Conservation (phyloP, 2,888 invertebrate species). For the Eledone cirrhosa region DNA sequence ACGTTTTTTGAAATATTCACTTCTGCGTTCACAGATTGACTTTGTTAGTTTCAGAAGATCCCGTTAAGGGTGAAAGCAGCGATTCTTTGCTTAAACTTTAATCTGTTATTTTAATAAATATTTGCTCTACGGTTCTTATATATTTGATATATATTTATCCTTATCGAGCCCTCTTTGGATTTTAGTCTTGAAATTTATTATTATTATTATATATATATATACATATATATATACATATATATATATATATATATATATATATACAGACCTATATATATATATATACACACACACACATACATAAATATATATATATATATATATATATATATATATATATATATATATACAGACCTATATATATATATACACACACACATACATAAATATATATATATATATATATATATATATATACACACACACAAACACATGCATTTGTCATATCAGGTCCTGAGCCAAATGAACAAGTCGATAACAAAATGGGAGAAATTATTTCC, state of each 20-base stretch:
- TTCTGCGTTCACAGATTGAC: too few relatives aligned
- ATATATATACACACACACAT: conserved; percentile 2
- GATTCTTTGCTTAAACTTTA: too few relatives aligned
- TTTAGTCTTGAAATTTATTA: too few relatives aligned
- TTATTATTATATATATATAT: not conserved
- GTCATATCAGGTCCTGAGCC: not conserved
- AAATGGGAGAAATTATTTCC: too few relatives aligned
- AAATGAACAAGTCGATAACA: too few relatives aligned
- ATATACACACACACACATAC: not conserved
- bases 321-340: not conserved
- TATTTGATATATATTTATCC: too few relatives aligned
- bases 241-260: not conserved
- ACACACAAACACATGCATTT: not conserved
- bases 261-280: not conserved
- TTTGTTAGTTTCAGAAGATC: too few relatives aligned
- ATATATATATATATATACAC: not conserved
- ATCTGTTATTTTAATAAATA: too few relatives aligned
- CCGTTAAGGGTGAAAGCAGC: too few relatives aligned
- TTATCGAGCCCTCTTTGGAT: too few relatives aligned
- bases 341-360: not conserved
- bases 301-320: not conserved
- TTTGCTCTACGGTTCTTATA: too few relatives aligned
- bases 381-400: not conserved
- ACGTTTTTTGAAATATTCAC: too few relatives aligned
- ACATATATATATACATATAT: not conserved